Conservation (phyloP, 2,888 invertebrate species). For the Auanema sp. region DNA sequence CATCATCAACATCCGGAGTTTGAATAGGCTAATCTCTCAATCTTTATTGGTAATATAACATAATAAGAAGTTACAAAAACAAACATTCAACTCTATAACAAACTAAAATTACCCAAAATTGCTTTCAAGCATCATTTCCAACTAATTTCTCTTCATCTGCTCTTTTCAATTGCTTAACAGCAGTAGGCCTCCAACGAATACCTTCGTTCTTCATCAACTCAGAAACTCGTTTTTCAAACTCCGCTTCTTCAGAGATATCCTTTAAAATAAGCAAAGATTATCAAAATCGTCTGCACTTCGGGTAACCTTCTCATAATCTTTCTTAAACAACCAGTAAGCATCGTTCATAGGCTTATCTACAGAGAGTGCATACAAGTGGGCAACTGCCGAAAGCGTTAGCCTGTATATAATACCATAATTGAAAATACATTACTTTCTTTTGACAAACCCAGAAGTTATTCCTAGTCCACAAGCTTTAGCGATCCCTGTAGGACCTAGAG, state of each 20-base stretch:
- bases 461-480: slow-evolving; percentile 49
- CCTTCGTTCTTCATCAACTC: slow-evolving; percentile 38
- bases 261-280: slow-evolving; percentile 1
- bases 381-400: slow-evolving; percentile 40
- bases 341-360: slow-evolving; percentile 44
- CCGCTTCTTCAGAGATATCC: slow-evolving; percentile 16
- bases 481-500: slow-evolving; percentile 45
- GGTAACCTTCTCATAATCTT: slow-evolving; percentile 37
- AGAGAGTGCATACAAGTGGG: slow-evolving; percentile 42
- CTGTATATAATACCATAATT: slow-evolving; percentile 9
- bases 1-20: no score
- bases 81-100: not conserved
- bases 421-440: not conserved
- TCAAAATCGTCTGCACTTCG: not conserved
- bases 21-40: no score
- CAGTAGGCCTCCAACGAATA: slow-evolving; percentile 40
- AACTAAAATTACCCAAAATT: slow-evolving; percentile 11
- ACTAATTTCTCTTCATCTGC: slow-evolving; percentile 31
- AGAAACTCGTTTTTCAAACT: slow-evolving; percentile 33
- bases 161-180: slow-evolving; percentile 38
- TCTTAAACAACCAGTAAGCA: slow-evolving; percentile 41
- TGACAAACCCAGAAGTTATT: slow-evolving; percentile 34
- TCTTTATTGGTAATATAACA: no score
- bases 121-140: slow-evolving; percentile 26
- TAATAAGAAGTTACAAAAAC: no score